Evolutionary conservation across 2,888 invertebrate genomes (phyloP).

Genomic region (Cephonodes hylas): DNA sequence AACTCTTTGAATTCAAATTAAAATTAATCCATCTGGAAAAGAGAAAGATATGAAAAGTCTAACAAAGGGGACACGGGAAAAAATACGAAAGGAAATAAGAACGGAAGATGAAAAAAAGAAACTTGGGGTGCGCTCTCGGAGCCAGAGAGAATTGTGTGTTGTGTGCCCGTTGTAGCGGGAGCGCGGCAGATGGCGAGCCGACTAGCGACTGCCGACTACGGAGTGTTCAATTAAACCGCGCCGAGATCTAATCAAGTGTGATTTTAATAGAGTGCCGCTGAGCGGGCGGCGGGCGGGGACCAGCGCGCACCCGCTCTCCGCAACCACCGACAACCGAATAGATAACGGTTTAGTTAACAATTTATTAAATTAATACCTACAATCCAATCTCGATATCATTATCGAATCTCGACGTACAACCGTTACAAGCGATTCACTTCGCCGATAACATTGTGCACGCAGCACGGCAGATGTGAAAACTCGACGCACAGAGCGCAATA

Average conservation of each 20-base stretch:
- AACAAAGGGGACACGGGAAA: slow-evolving; percentile 65
- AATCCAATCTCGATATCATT: slow-evolving; percentile 43
- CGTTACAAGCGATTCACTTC: slow-evolving; percentile 41
- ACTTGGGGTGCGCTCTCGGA: slow-evolving; percentile 33
- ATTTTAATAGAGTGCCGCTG: slow-evolving; percentile 68
- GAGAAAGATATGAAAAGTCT: slow-evolving; percentile 71
- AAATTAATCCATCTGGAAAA: slow-evolving; percentile 73
- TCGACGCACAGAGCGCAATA: not conserved
- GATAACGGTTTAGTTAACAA: slow-evolving; percentile 49
- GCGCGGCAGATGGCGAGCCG: slow-evolving; percentile 35
- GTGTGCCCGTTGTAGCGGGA: slow-evolving; percentile 20
- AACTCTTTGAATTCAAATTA: slow-evolving; percentile 64
- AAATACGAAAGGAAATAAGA: slow-evolving; percentile 60
- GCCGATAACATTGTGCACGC: slow-evolving; percentile 28
- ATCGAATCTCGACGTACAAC: slow-evolving; percentile 44
- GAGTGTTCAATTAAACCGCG: slow-evolving; percentile 68
- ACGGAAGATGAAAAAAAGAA: slow-evolving; percentile 50
- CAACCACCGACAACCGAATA: slow-evolving; percentile 38
- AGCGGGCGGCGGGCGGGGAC: slow-evolving; percentile 32
- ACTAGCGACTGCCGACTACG: slow-evolving; percentile 32
- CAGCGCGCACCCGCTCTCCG: slow-evolving; percentile 27
- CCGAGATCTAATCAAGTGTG: slow-evolving; percentile 71
- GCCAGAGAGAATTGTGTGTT: slow-evolving; percentile 11
- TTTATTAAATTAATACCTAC: slow-evolving; percentile 46
- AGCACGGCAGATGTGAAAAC: slow-evolving; percentile 3